phyloP scores from a whole-genome alignment of 2,797 vertebrate species.

The Rallus crepitans region DNA sequence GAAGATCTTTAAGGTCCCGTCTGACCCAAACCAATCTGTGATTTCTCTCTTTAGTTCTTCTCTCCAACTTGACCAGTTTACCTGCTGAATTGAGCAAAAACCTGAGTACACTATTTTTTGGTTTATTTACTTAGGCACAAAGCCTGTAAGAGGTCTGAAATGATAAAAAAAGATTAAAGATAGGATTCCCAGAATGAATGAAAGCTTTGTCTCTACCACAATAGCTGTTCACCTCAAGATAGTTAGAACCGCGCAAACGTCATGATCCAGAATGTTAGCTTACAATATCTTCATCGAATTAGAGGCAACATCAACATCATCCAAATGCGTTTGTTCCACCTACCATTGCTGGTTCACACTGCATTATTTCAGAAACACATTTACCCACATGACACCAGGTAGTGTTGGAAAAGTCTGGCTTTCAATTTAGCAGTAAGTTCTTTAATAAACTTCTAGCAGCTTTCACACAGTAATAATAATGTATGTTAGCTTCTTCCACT shows the following conservation, averaged over 20 bases:
- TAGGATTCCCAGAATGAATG: not conserved
- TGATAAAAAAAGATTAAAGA: not conserved
- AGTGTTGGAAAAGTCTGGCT: not conserved
- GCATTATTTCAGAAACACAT: not conserved
- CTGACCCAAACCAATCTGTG: not conserved
- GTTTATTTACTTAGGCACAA: not conserved
- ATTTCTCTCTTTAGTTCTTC: not conserved
- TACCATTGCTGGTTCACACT: not conserved
- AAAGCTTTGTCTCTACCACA: not conserved
- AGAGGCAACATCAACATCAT: not conserved
- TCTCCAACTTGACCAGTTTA: not conserved
- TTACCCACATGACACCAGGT: not conserved
- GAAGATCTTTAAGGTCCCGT: not conserved
- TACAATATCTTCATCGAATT: not conserved
- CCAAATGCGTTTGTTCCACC: not conserved
- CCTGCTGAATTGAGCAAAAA: not conserved
- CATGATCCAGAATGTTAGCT: not conserved
- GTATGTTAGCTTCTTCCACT: not conserved
- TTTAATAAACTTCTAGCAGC: not conserved
- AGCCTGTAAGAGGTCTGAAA: not conserved
- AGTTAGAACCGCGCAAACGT: not conserved
- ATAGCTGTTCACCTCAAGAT: not conserved
- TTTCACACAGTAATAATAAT: not conserved
- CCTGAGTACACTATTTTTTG: not conserved
- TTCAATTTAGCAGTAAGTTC: not conserved